Percentiles rank a stretch among this genome's conserved stretches.
Conservation (phyloP, 2,797 vertebrate genomes). For the Podargus strigoides region DNA sequence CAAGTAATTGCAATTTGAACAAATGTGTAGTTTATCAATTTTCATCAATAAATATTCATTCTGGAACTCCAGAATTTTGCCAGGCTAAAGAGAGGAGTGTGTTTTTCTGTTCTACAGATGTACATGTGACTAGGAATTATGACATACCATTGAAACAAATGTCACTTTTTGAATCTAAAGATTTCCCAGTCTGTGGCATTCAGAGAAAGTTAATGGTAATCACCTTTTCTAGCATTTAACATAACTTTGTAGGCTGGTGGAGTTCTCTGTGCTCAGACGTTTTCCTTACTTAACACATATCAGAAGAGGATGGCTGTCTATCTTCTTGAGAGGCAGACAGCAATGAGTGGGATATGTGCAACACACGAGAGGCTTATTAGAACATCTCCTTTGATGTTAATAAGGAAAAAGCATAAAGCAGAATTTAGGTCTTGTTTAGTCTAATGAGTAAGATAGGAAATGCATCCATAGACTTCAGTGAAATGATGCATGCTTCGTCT, state of each 20-base stretch:
- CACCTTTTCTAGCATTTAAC: not conserved
- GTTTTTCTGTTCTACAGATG: not conserved
- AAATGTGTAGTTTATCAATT: not conserved
- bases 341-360: not conserved
- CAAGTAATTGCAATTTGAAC: not conserved
- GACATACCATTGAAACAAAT: not conserved
- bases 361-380: not conserved
- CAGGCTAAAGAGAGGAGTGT: not conserved
- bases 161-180: not conserved
- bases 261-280: not conserved
- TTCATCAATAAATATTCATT: not conserved
- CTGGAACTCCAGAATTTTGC: not conserved
- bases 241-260: not conserved
- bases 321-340: not conserved
- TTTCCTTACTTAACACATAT: not conserved
- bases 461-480: not conserved
- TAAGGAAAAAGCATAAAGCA: not conserved
- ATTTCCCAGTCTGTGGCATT: not conserved
- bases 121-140: accelerated
- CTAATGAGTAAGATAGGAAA: not conserved
- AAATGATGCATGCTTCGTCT: not conserved
- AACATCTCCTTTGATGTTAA: not conserved
- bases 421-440: not conserved
- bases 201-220: not conserved
- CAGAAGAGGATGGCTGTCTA: not conserved